Percentiles rank a stretch among this genome's conserved stretches.
These are phyloP conservation scores for Mionectes macconnelli DNA, from an alignment of 2,113 vertebrate species.

Conservation along the genomic window DNA sequence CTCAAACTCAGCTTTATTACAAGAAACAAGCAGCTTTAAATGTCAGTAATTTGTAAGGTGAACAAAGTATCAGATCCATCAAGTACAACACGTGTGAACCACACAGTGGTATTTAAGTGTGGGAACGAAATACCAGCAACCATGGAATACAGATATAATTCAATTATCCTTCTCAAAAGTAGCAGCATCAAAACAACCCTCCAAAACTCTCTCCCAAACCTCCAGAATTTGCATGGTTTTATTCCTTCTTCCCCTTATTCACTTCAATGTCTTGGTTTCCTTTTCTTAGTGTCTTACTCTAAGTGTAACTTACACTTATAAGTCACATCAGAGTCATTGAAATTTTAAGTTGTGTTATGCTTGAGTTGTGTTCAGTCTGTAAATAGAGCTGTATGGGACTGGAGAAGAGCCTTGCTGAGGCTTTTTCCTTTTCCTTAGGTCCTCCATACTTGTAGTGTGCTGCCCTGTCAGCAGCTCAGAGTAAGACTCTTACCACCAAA, in stretches of 20 bases:
- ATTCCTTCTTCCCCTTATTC: neutral
- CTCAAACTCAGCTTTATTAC: neutral
- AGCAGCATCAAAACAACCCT: neutral
- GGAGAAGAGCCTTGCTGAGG: neutral
- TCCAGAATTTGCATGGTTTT: neutral
- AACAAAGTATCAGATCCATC: neutral
- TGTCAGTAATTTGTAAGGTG: neutral
- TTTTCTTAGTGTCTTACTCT: neutral
- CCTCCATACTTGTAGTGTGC: neutral
- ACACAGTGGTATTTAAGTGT: neutral
- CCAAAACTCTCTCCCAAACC: neutral
- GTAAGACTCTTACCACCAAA: neutral
- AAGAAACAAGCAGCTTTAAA: neutral
- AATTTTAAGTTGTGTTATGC: neutral
- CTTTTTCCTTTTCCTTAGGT: neutral
- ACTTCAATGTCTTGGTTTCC: neutral
- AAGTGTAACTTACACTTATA: neutral
- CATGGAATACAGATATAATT: neutral
- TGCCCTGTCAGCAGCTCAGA: neutral
- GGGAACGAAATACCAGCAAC: neutral
- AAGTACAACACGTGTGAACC: neutral
- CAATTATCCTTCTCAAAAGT: neutral
- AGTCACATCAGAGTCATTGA: neutral
- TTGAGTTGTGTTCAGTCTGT: neutral
- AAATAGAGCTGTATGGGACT: neutral